Evolutionary conservation across 53 echinoderm and acorn worm species (phyloP), one percentile per base, ranked within the genome.

Genomic region (Mesocentrotus franciscanus): DNA sequence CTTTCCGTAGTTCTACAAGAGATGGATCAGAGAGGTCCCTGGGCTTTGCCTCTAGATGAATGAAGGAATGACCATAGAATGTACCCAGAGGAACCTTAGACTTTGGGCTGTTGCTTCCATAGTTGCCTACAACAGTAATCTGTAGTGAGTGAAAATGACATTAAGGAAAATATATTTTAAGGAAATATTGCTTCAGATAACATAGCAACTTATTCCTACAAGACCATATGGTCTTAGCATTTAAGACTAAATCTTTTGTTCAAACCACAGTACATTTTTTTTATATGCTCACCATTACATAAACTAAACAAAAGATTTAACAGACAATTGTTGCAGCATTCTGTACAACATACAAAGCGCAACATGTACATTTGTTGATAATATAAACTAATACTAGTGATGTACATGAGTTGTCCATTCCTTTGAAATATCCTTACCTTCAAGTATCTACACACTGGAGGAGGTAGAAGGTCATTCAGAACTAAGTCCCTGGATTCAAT

Each of bases 111-210:
- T 99, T 99, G 95, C 98, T 97, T 49, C 99, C 99, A 87, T 99
- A 99, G 70, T 97, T 96, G 17, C 99, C 99, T 61, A 99, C 97
- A n/a, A 99, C 97, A 84, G 99, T 99, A 33, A 99, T 96, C 99
- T 99, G 93, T 13, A 92, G 61, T 32, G 66, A 78, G 32, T 30
- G 75, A 61, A 78, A 93, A 76, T 55, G 76, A 13, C 14, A 66
- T 66, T 3, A 34, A 66, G 11, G 11, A 90, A 57, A 60, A 27
- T 60, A 60, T 1, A 27, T 60, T n/a, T 83, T 68, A 20, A 7
- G 1, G 4, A 92, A 92, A 70, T 68, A 68, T 20, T 15, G n/a
- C 17, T n/a, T 2, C 49, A 49, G 17, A 60, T 1, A 60, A 60
- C 9, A 29, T 27, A 20, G 27, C 61, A 56, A 90, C 9, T 9